Evolutionary conservation across 2,113 vertebrate genomes (phyloP).

Genomic region (Microtus richardsoni): DNA sequence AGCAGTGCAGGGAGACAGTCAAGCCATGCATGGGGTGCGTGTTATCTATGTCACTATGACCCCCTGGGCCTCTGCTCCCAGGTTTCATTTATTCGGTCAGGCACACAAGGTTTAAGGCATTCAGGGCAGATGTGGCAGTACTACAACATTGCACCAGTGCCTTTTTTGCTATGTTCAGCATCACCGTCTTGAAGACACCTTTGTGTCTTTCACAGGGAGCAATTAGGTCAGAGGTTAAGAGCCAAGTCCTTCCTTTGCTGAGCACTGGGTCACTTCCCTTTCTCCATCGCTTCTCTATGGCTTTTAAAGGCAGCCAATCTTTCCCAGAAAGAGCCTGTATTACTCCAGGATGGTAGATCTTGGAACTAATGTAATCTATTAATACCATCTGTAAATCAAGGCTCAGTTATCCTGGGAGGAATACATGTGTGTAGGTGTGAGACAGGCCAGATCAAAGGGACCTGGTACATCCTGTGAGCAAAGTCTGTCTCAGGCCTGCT

Average conservation of each 20-base stretch:
- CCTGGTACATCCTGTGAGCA: neutral
- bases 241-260: neutral
- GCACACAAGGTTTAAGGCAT: accelerated
- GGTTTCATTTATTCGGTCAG: neutral
- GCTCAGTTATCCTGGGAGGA: neutral
- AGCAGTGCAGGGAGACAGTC: neutral
- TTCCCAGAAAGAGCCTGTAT: neutral
- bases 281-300: neutral
- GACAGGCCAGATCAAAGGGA: accelerated
- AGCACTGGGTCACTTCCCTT: neutral
- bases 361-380: neutral
- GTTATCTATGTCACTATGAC: neutral
- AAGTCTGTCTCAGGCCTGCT: accelerated
- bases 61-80: neutral
- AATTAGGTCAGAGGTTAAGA: neutral
- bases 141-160: accelerated
- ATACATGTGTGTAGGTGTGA: neutral
- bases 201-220: neutral
- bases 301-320: neutral
- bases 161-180: neutral
- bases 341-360: neutral
- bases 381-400: neutral
- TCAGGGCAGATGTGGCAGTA: neutral
- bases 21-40: neutral
- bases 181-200: neutral